These are phyloP conservation scores for Saccostrea glomerata DNA, from an alignment of 1,140 invertebrate species.

Conservation along the genomic window DNA sequence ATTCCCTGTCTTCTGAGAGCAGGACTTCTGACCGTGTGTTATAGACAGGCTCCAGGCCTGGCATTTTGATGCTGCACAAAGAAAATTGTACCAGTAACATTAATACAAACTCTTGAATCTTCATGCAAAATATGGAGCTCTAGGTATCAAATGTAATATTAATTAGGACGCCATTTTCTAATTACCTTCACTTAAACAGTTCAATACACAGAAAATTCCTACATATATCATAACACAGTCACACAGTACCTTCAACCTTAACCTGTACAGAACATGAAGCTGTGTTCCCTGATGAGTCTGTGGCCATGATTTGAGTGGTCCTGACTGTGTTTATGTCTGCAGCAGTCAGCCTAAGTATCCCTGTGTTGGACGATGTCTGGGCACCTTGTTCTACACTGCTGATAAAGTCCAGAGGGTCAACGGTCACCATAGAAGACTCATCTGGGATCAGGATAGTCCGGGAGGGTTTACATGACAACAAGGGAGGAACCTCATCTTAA, in stretches of 20 bases:
- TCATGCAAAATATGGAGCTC: no score
- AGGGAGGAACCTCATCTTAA: conserved; percentile 57
- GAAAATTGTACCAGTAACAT: neutral
- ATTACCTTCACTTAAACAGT: no score
- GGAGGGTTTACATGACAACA: conserved; percentile 44
- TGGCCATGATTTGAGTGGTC: conserved; percentile 4
- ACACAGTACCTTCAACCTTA: neutral
- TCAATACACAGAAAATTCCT: no score
- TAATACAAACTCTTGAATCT: no score
- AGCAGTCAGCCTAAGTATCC: neutral
- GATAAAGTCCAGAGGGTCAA: conserved; percentile 30
- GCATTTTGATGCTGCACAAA: conserved; percentile 35
- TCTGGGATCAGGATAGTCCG: neutral
- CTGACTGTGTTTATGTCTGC: conserved; percentile 28
- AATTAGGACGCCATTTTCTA: no score
- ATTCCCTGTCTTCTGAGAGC: conserved; percentile 20
- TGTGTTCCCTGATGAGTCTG: conserved; percentile 1
- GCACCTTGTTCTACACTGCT: conserved; percentile 24
- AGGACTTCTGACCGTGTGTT: conserved; percentile 11
- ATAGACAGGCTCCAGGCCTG: conserved; percentile 36
- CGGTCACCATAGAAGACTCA: neutral
- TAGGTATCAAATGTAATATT: no score
- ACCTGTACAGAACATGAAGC: conserved; percentile 21
- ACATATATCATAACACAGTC: no score
- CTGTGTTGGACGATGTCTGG: neutral